Percentiles rank a stretch among this genome's conserved stretches.
Conservation (phyloP, 2,888 invertebrate genomes). For the Eutolmus rufibarbis region DNA sequence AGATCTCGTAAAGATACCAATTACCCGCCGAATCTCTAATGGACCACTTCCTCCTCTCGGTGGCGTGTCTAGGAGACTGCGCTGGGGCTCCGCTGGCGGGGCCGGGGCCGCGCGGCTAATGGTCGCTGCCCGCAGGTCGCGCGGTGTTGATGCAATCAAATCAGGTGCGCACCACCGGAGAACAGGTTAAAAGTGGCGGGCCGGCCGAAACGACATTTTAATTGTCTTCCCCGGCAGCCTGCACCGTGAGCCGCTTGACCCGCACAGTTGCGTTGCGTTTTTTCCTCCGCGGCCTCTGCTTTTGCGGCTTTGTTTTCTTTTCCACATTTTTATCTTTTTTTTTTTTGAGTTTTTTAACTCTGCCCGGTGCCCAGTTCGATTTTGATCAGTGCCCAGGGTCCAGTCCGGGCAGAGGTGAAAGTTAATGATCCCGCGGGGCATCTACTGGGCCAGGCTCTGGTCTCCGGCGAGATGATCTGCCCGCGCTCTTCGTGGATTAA, state of each 20-base stretch:
- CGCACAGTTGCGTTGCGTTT: constrained; percentile 10
- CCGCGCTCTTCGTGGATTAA: constrained; percentile 29
- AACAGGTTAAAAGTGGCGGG: constrained; percentile 29
- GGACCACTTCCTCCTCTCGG: constrained; percentile 37
- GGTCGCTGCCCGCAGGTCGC: constrained; percentile 29
- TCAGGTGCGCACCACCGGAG: constrained; percentile 24
- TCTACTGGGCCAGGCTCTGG: not conserved
- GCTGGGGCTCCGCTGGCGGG: not conserved
- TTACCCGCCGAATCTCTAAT: constrained; percentile 31
- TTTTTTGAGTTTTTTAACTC: not conserved
- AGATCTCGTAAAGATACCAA: constrained; percentile 30
- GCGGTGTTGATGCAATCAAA: constrained; percentile 24
- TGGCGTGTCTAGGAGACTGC: constrained; percentile 25
- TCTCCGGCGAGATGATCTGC: not conserved
- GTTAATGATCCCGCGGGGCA: constrained; percentile 22
- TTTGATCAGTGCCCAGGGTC: not conserved
- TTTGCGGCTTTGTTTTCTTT: not conserved
- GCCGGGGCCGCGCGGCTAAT: not conserved
- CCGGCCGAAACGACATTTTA: constrained; percentile 46
- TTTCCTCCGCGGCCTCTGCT: not conserved
- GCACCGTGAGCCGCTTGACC: constrained; percentile 4
- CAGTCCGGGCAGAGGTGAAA: constrained; percentile 20
- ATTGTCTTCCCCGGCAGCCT: constrained; percentile 42
- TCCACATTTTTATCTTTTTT: not conserved
- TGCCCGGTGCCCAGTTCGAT: not conserved